Base-by-base conservation (phyloP, 2,888 invertebrate genomes). In the Ophion ventricosus region DNA sequence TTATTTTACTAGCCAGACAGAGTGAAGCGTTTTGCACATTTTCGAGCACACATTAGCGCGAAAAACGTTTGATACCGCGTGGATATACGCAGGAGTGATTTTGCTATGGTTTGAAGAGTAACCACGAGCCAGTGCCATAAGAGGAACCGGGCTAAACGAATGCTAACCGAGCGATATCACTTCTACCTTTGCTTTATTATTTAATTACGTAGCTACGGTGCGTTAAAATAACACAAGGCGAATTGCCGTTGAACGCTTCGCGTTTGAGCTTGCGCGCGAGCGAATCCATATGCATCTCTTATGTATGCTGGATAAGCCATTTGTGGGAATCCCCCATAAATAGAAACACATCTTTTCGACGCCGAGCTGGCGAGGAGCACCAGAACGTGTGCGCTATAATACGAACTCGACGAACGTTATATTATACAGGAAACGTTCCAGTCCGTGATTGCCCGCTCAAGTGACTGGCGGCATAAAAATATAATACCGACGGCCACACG, bases 261-360 rank as follows among this genome's bases (percentile, higher is more conserved):
- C 64, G 26, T 72, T 79, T 40, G 11, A 43, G 26, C n/a, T 35
- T 59, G 20, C 54, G 61, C 35, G 63, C 59, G 14, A 29, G 61
- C 23, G 11, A 1, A 67, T 77, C 67, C 64, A 40, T 75, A 70
- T 69, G 63, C 70, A 79, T 66, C 67, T 78, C 66, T 78, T 26
- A 49, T 70, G 26, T 57, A 43, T 67, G 86, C 80, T 85, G 86
- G 87, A 88, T 89, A 88, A 88, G 85, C 89, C 88, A 86, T 89
- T 89, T 87, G 87, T 85, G 88, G 89, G 35, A 86, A 84, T 87
- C 87, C 89, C 84, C 89, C 88, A 90, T 90, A 91, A 88, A 86
- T 84, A 88, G 89, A 80, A 87, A 84, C 83, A 88, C 87, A 87
- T 86, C 85, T 86, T 73, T 67, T 82, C 59, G 82, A 64, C 59